phyloP scores from a whole-genome alignment of 2,888 invertebrate species.

The Thymelicus lineola region DNA sequence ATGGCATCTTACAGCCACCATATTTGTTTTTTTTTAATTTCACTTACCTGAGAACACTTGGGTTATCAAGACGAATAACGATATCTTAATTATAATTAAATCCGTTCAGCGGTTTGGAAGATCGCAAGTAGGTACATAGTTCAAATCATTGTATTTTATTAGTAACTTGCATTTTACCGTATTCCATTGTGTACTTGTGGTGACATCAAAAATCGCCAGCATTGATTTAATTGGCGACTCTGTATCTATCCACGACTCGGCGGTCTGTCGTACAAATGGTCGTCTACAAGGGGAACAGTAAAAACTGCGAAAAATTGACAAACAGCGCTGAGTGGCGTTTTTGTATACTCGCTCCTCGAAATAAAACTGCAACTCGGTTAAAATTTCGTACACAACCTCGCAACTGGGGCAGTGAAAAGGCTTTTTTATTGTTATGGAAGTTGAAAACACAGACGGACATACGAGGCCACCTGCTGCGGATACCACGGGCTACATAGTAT shows the following conservation, averaged over 20 bases:
- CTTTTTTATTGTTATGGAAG: conserved; percentile 6
- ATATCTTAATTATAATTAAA: no score
- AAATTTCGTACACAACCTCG: conserved; percentile 8
- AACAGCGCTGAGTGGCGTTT: background rate
- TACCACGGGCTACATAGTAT: no score
- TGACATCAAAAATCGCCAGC: no score
- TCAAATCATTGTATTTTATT: no score
- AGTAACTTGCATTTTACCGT: no score
- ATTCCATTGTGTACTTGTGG: no score
- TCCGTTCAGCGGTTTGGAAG: no score
- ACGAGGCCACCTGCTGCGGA: background rate
- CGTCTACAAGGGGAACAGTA: background rate
- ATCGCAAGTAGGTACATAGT: no score
- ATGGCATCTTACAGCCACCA: no score
- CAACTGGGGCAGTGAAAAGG: conserved; percentile 8
- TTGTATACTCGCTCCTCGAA: conserved; percentile 8
- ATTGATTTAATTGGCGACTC: background rate
- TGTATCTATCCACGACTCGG: background rate
- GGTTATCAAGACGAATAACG: no score
- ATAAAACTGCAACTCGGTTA: conserved; percentile 13
- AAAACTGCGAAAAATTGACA: conserved; percentile 6
- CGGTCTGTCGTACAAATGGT: background rate
- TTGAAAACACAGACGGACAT: background rate
- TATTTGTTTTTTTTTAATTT: no score
- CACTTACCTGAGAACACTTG: no score